These are phyloP conservation scores for Gymnobelideus leadbeateri DNA, from an alignment of 2,113 vertebrate genomes.

Conservation along the genomic window DNA sequence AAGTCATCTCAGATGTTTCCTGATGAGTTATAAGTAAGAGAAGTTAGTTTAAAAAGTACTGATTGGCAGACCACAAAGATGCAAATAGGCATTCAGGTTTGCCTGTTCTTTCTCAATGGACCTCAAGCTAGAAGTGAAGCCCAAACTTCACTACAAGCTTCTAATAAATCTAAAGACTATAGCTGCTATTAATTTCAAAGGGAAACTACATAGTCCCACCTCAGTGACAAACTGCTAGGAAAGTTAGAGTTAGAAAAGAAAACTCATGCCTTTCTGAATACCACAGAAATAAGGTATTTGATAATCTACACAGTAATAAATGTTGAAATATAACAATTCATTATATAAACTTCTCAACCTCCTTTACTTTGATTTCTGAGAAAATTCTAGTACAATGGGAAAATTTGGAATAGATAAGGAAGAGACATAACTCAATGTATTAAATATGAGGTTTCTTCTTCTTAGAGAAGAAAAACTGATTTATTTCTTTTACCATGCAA, in stretches of 20 bases:
- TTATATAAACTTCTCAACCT: background rate
- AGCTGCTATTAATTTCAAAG: constrained; percentile 48
- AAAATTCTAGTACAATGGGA: background rate
- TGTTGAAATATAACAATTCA: background rate
- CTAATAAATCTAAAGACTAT: constrained; percentile 64
- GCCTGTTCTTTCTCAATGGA: constrained; percentile 36
- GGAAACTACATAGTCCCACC: constrained; percentile 49
- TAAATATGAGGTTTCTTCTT: fast-evolving
- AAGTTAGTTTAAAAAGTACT: constrained; percentile 31
- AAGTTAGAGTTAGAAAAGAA: background rate
- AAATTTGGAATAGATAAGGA: background rate
- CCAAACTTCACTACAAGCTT: constrained; percentile 56
- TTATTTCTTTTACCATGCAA: constrained; percentile 37
- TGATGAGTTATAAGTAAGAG: constrained; percentile 55
- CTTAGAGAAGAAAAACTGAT: constrained; percentile 8
- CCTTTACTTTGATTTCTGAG: background rate
- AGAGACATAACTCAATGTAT: fast-evolving
- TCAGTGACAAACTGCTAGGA: constrained; percentile 25
- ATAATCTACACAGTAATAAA: fast-evolving
- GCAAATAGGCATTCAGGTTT: constrained; percentile 4
- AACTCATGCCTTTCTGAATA: background rate
- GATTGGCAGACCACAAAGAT: constrained; percentile 14
- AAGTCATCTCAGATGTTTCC: constrained; percentile 4
- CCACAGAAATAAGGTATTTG: background rate
- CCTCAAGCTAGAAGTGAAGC: constrained; percentile 62